Conservation (phyloP, 2,888 invertebrate genomes). For the Papilio elwesi region DNA sequence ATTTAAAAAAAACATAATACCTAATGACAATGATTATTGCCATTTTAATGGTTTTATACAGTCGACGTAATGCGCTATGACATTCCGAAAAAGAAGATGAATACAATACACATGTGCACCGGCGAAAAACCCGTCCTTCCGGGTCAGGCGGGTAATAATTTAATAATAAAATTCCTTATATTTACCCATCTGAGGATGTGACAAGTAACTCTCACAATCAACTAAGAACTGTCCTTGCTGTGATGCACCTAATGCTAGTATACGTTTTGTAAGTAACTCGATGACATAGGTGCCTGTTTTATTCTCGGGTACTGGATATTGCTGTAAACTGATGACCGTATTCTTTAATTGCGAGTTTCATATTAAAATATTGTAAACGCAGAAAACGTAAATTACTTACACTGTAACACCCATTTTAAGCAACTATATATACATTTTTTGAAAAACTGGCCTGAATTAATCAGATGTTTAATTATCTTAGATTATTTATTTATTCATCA, state of each 20-base stretch:
- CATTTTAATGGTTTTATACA: too few relatives aligned
- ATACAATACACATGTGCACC: not conserved
- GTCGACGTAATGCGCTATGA: too few relatives aligned
- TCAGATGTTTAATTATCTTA: not conserved
- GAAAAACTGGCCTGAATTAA: not conserved
- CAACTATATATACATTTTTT: not conserved
- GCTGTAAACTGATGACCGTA: constrained; percentile 86
- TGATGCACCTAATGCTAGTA: constrained; percentile 92
- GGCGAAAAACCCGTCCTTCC: not conserved
- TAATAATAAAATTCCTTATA: not conserved
- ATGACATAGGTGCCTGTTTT: constrained; percentile 95
- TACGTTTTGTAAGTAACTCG: constrained; percentile 93
- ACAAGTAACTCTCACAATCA: constrained; percentile 96
- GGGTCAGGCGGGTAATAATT: not conserved
- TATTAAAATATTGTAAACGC: not conserved
- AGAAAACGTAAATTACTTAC: constrained; percentile 63
- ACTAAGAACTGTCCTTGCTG: constrained; percentile 96
- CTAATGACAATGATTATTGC: too few relatives aligned
- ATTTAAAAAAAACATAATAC: too few relatives aligned
- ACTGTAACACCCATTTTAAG: constrained; percentile 87
- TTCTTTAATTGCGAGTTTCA: constrained; percentile 4
- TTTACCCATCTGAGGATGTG: constrained; percentile 88
- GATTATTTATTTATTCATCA: not conserved
- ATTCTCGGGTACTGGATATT: constrained; percentile 94
- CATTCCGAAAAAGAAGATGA: too few relatives aligned